Conservation (phyloP, 2,797 vertebrate species). For the Hypotaenidia philippensis region DNA sequence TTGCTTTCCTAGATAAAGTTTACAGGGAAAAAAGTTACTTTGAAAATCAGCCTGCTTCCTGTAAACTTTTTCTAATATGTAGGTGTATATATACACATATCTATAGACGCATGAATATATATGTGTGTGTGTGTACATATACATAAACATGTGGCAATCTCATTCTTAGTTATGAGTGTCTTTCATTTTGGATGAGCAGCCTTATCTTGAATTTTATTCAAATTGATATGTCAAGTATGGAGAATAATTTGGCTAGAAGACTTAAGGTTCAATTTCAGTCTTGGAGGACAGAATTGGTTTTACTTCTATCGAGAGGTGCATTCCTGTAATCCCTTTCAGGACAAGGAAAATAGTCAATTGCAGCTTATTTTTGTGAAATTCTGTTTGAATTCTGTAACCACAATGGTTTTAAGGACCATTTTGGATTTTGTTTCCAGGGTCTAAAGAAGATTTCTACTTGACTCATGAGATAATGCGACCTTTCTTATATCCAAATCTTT, state of each 20-base stretch:
- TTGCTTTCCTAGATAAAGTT: not conserved
- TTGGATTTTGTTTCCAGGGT: slow-evolving; percentile 75
- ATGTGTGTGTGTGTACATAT: not conserved
- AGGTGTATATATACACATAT: not conserved
- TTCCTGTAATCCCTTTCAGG: not conserved
- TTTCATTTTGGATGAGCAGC: not conserved
- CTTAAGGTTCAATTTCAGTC: not conserved
- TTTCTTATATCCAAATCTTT: slow-evolving; percentile 77
- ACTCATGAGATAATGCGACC: slow-evolving; percentile 72
- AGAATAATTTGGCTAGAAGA: not conserved
- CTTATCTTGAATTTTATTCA: not conserved
- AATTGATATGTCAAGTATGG: not conserved
- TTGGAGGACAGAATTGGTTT: not conserved
- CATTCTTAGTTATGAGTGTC: not conserved
- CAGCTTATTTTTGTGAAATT: slow-evolving; percentile 41
- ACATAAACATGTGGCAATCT: not conserved
- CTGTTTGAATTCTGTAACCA: slow-evolving; percentile 69
- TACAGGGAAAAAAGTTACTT: accelerated
- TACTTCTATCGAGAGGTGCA: not conserved
- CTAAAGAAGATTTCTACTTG: slow-evolving; percentile 76
- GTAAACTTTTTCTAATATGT: not conserved
- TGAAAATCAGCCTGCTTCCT: not conserved
- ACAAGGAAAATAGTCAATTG: not conserved
- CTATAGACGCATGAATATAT: too few species aligned
- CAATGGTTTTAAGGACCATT: slow-evolving; percentile 75